phyloP scores from a whole-genome alignment of 2,888 invertebrate genomes.

The Lasioglossum malachurum region DNA sequence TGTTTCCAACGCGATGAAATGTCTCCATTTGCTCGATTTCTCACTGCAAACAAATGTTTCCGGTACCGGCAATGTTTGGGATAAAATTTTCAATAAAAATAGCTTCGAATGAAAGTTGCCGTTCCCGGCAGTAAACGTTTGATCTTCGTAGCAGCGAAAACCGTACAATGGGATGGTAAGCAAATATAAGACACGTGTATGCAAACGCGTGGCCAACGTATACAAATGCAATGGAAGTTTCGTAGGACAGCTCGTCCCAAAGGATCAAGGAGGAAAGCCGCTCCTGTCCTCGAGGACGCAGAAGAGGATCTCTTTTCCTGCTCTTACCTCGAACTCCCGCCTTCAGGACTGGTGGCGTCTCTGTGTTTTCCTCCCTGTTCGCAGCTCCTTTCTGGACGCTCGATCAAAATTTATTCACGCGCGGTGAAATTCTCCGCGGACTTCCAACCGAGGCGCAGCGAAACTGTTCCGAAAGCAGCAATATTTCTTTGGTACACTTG shows the following conservation, averaged over 20 bases:
- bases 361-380: conserved; percentile 22
- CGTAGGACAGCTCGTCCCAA: conserved; percentile 54
- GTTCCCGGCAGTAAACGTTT: conserved; percentile 10
- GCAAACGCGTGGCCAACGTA: conserved; percentile 19
- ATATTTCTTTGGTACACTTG: conserved; percentile 28
- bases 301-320: conserved; percentile 20
- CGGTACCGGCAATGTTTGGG: too few relatives aligned
- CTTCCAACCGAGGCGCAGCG: conserved; percentile 19
- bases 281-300: conserved; percentile 45
- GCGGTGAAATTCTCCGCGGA: conserved; percentile 49
- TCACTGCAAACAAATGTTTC: neutral
- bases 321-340: neutral
- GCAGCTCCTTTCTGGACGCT: conserved; percentile 38
- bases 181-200: conserved; percentile 40
- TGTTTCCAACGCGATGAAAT: neutral
- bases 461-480: conserved; percentile 28
- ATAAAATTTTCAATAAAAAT: neutral
- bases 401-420: conserved; percentile 69
- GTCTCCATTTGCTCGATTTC: neutral
- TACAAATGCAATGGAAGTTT: conserved; percentile 53
- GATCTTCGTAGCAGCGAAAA: neutral
- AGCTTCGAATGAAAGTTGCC: conserved; percentile 10
- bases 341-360: neutral
- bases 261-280: conserved; percentile 58
- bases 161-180: conserved; percentile 41